Evolutionary conservation across 2,888 invertebrate genomes (phyloP).

Genomic region (Gnatocerus cornutus): DNA sequence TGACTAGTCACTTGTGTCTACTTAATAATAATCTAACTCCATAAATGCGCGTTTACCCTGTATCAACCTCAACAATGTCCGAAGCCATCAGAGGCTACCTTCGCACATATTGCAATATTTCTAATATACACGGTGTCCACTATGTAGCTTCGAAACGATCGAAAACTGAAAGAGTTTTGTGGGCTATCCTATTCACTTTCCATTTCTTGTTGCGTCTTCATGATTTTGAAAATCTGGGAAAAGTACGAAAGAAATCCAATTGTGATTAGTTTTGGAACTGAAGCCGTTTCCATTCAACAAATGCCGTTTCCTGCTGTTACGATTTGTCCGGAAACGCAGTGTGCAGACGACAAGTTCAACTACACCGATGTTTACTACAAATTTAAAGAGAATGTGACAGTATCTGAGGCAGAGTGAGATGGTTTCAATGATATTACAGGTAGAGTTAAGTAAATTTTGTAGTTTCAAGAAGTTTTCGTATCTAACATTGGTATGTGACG

Average conservation of each 20-base stretch:
- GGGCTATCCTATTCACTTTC: background rate
- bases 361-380: no score
- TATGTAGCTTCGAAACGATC: conserved; percentile 8
- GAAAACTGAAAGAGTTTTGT: background rate
- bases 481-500: background rate
- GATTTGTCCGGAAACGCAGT: conserved; percentile 50
- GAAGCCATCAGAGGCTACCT: background rate
- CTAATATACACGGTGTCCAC: conserved; percentile 11
- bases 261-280: conserved; percentile 50
- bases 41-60: background rate
- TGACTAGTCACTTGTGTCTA: no score
- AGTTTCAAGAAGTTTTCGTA: background rate
- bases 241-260: conserved; percentile 51
- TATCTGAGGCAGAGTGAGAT: background rate
- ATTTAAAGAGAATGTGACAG: no score
- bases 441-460: background rate
- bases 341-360: conserved; percentile 8
- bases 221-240: conserved; percentile 44
- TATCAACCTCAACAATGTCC: background rate
- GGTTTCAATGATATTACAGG: background rate
- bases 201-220: conserved; percentile 35
- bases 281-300: conserved; percentile 51
- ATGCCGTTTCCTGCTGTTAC: conserved; percentile 55
- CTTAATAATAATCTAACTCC: no score
- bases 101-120: conserved; percentile 59